Evolutionary conservation across 2,888 invertebrate genomes (phyloP).

Genomic region (Agelastica alni): DNA sequence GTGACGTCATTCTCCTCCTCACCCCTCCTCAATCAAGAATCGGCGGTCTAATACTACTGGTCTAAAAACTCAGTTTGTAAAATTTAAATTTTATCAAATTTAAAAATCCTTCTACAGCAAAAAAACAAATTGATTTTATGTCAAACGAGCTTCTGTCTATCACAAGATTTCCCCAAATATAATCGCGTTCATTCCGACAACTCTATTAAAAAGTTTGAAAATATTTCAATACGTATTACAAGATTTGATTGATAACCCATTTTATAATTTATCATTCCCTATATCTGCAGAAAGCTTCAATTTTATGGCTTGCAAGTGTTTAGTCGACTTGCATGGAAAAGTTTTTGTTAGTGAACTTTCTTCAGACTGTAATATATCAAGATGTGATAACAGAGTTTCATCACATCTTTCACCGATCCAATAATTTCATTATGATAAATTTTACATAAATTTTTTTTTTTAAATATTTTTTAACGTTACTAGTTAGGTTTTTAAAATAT

Average conservation of each 20-base stretch:
- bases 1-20: too few species aligned
- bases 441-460: background rate
- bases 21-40: too few species aligned
- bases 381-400: constrained; percentile 22
- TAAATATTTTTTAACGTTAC: too few species aligned
- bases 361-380: constrained; percentile 21
- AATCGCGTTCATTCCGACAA: constrained; percentile 30
- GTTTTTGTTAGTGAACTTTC: constrained; percentile 19
- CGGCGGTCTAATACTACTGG: too few species aligned
- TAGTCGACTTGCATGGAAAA: constrained; percentile 21
- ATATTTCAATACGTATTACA: constrained; percentile 38
- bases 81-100: too few species aligned
- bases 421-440: constrained; percentile 19
- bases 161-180: constrained; percentile 1
- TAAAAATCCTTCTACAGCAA: background rate
- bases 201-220: constrained; percentile 41
- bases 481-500: too few species aligned
- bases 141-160: background rate
- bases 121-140: constrained; percentile 17
- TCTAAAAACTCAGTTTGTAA: too few species aligned
- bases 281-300: constrained; percentile 37
- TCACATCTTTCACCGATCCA: constrained; percentile 19
- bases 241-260: constrained; percentile 42
- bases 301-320: constrained; percentile 32
- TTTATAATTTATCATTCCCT: constrained; percentile 41